Evolutionary conservation across 2,888 invertebrate species (phyloP).

Genomic region (Seira musarum): DNA sequence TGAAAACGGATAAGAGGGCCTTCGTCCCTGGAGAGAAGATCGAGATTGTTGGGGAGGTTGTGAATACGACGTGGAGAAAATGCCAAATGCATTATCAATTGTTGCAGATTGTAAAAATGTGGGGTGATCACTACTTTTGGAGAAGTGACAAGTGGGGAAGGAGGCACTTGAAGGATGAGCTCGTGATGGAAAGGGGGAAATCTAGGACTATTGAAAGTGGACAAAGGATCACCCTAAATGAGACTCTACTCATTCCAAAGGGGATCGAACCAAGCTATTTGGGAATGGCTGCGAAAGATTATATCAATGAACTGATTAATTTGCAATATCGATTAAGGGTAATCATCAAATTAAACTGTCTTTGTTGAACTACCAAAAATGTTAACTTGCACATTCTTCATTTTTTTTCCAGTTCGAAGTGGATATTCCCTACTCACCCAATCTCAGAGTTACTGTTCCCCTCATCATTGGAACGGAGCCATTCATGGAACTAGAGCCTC

Average conservation of each 20-base stretch:
- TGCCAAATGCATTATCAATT: not conserved
- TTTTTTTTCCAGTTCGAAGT: not conserved
- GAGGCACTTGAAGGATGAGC: conserved; percentile 5
- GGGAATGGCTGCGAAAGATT: conserved; percentile 8
- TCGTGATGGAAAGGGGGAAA: conserved; percentile 15
- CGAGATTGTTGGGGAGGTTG: not conserved
- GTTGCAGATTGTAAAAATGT: not conserved
- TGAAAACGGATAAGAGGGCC: conserved; percentile 19
- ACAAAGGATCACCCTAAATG: not conserved
- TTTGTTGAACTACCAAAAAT: not conserved
- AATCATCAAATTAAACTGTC: not conserved
- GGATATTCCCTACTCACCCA: conserved; percentile 7
- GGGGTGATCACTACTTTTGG: conserved; percentile 26
- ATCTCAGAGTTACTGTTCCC: not conserved
- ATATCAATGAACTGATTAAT: conserved; percentile 17
- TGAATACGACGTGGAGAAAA: conserved; percentile 11
- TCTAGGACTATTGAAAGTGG: not conserved
- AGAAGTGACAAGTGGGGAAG: conserved; percentile 13
- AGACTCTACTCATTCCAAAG: not conserved
- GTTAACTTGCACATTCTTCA: not conserved
- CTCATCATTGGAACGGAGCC: conserved; percentile 24
- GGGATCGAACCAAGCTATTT: conserved; percentile 24
- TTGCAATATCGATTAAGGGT: conserved; percentile 21
- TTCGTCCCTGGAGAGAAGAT: conserved; percentile 21
- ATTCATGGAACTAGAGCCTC: not conserved